Base-by-base conservation (phyloP, 2,113 vertebrate species). In the Phyllopteryx taeniolatus region DNA sequence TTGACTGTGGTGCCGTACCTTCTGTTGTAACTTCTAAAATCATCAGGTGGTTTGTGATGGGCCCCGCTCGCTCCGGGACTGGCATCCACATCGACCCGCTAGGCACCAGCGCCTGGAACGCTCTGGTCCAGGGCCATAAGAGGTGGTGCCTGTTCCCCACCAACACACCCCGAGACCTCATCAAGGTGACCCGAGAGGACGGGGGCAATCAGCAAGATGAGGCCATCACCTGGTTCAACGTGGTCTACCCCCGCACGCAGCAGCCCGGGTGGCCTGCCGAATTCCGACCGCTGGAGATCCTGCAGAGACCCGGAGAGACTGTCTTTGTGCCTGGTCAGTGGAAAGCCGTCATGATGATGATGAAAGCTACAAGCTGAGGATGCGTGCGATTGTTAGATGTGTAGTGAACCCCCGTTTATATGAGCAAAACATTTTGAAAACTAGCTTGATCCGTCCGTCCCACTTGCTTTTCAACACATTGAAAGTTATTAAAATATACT, bases 161-260 rank as follows among this genome's bases (percentile, higher is more conserved):
- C 47, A 96, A 95, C 90, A 98, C 96, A 0, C 97, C 98, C 44
- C 90, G 98, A 1, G 97, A 99, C 78, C 94, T 99, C 69, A 99
- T 99, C 91, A 99, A 99, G 78, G 96, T 99, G 87, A 96, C 94
- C 0, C 86, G 96, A 2, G 97, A 99, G 2, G 97, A 98, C n/a
- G 97, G 98, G 0, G 98, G 97, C 5, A 98, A 95, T 86, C 98
- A 99, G 90, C 98, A 99, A 90, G 98, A 99, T 0, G 98, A 99
- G 85, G 98, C 98, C 3, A 96, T 99, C 84, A 99, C 98, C 68
- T 99, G 98, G 98, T 99, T 99, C 90, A 96, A 75, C 0, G 89
- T 96, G 74, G 93, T 99, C 42, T 96, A 98, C 5, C 98, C 98
- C 1, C 93, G 96, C 17, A 98, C 96, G 0, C 96, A 97, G 91